Base-by-base conservation (phyloP, 2,797 vertebrate species). In the Scolopax rusticola region DNA sequence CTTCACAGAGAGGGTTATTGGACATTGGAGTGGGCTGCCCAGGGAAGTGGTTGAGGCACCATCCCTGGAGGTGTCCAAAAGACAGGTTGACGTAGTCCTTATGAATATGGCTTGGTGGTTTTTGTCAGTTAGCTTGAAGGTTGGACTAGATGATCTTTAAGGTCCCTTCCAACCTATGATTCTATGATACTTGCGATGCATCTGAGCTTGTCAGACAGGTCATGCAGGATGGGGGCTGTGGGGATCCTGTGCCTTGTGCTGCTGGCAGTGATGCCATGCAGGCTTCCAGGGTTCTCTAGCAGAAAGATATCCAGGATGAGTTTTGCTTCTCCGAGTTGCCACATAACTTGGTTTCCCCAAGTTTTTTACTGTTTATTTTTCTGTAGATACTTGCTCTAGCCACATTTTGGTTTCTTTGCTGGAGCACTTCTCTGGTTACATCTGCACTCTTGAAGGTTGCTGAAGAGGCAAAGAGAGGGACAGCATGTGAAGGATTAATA, bases 201-300 rank as follows among this genome's bases (percentile, higher is more conserved):
- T 9, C 38, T 1, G 40, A 12, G 15, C 6, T 3, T 1, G 13
- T 50, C 23, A 40, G 8, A 1, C 1, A 15, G 4, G 1, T 59
- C 0, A 1, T 14, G 1, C 7, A 2, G 45, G 59, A 5, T 5
- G 25, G 33, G 12, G 5, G 25, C 2, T 15, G 48, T 14, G 45
- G 57, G 47, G 18, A 9, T 8, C 45, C 50, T 15, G 20, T 0
- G 1, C 5, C 60, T 8, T 3, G 17, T 54, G 45, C 32, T 60
- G 14, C 45, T 48, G 9, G 27, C 28, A 20, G 33, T 1, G n/a
- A 7, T 36, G 45, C 23, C 3, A 0, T 38, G 40, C 61, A 48
- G 30, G 17, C n/a, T 79, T 25, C 57, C 71, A 65, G 41, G 27
- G 23, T 67, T 15, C 40, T 73, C 28, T 6, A 41, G 28, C 32